Percentiles rank a stretch among this genome's conserved stretches.
These are phyloP conservation scores for Coranthus polyacanthus DNA, from an alignment of 2,797 vertebrate species.

Conservation along the genomic window DNA sequence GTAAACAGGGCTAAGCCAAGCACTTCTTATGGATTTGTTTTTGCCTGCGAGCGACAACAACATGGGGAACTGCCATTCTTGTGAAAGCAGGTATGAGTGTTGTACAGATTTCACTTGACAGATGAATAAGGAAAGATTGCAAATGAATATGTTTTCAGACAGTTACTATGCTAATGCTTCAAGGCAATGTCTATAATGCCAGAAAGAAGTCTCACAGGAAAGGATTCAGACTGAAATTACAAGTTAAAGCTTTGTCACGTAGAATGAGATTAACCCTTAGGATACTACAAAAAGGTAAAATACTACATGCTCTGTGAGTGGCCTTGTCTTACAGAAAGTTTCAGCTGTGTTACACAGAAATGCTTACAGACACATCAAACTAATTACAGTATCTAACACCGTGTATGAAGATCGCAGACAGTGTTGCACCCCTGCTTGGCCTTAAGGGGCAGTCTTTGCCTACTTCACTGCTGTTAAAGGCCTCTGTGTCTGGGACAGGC, in stretches of 20 bases:
- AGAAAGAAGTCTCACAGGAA: conserved; percentile 43
- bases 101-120: conserved; percentile 77
- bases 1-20: conserved; percentile 75
- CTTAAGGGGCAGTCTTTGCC: conserved; percentile 72
- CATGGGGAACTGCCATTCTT: conserved; percentile 65
- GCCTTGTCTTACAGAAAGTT: conserved; percentile 26
- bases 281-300: conserved; percentile 17
- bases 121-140: conserved; percentile 69
- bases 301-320: conserved; percentile 6
- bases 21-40: conserved; percentile 77
- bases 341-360: conserved; percentile 20
- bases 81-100: conserved; percentile 76
- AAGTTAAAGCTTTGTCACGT: conserved; percentile 27
- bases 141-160: conserved; percentile 74
- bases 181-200: conserved; percentile 55
- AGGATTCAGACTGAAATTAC: conserved; percentile 41
- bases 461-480: conserved; percentile 37
- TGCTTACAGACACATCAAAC: conserved; percentile 35
- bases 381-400: conserved; percentile 4
- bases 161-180: conserved; percentile 64
- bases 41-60: conserved; percentile 79
- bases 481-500: conserved; percentile 49
- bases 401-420: conserved; percentile 2
- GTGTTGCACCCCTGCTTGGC: conserved; percentile 44
- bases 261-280: conserved; percentile 27